A percentile compares a stretch with the other conserved stretches of the same genome.
These are phyloP conservation scores for Nephila pilipes DNA, from an alignment of 1,140 invertebrate genomes.

Conservation along the genomic window DNA sequence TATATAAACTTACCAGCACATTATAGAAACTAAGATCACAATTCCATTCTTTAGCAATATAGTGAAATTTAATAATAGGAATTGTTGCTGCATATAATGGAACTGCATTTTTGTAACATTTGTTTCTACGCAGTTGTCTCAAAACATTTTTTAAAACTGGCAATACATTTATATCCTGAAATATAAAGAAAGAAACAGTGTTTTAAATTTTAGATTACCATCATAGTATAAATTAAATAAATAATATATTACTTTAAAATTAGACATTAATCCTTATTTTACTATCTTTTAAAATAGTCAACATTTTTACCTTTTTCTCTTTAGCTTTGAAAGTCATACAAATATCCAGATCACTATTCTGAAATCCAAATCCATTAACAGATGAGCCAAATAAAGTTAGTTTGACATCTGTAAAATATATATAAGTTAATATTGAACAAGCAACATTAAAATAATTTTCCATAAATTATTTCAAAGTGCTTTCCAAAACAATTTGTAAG, in stretches of 20 bases:
- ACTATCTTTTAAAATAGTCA: too few species aligned
- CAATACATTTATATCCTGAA: neutral
- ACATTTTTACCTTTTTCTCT: neutral
- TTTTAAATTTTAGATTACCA: neutral
- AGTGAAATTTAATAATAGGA: slow-evolving; percentile 45
- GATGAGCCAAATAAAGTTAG: slow-evolving; percentile 88
- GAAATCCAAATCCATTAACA: slow-evolving; percentile 85
- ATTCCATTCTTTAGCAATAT: neutral
- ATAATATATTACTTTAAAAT: too few species aligned
- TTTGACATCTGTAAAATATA: slow-evolving; percentile 18
- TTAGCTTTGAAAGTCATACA: slow-evolving; percentile 83
- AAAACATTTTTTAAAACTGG: neutral
- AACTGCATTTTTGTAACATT: neutral
- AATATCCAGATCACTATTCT: slow-evolving; percentile 85
- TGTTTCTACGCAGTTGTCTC: neutral
- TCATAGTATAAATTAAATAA: too few species aligned
- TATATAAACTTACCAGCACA: slow-evolving; percentile 32
- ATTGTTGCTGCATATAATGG: slow-evolving; percentile 1
- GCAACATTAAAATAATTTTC: too few species aligned
- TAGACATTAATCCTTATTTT: too few species aligned
- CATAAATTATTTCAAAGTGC: too few species aligned
- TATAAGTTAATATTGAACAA: neutral
- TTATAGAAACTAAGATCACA: slow-evolving; percentile 50
- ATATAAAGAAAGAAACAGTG: neutral
- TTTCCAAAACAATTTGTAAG: too few species aligned